These are phyloP conservation scores for Nothoprocta pentlandii DNA, from an alignment of 2,113 vertebrate genomes.

Conservation along the genomic window DNA sequence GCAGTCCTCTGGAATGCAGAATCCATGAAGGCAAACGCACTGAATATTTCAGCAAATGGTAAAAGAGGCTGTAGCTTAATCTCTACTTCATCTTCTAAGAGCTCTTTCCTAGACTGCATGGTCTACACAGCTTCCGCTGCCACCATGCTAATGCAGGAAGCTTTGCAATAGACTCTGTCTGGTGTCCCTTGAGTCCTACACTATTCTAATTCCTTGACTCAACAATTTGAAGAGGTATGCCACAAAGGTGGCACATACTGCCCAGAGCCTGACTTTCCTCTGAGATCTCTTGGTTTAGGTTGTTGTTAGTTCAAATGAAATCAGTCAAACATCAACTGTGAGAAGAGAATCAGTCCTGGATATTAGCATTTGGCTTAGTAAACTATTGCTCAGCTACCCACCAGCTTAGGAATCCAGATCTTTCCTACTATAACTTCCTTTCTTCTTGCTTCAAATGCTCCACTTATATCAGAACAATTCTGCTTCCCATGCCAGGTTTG, in stretches of 20 bases:
- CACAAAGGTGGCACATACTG: background rate
- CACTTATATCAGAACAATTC: background rate
- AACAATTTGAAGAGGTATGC: background rate
- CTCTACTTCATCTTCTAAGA: conserved; percentile 44
- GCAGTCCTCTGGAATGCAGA: conserved; percentile 76
- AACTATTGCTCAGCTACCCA: conserved; percentile 45
- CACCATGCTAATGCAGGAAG: background rate
- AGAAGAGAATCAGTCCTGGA: background rate
- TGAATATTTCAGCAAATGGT: conserved; percentile 52
- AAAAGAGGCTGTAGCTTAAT: conserved; percentile 34
- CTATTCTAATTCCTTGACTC: background rate
- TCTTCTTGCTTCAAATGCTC: background rate
- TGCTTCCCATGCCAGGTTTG: background rate
- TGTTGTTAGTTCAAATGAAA: background rate
- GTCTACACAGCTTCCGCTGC: conserved; percentile 9
- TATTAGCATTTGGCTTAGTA: conserved; percentile 59
- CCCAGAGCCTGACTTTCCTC: background rate
- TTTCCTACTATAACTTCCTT: background rate
- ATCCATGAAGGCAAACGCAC: conserved; percentile 37
- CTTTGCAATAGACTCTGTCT: background rate
- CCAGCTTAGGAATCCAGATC: conserved; percentile 31
- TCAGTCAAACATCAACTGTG: background rate
- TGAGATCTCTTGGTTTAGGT: background rate
- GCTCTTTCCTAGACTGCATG: background rate
- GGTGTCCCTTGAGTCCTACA: background rate